These are phyloP conservation scores for Rhamphomyia laevipes DNA, from an alignment of 2,888 invertebrate species.

Conservation along the genomic window DNA sequence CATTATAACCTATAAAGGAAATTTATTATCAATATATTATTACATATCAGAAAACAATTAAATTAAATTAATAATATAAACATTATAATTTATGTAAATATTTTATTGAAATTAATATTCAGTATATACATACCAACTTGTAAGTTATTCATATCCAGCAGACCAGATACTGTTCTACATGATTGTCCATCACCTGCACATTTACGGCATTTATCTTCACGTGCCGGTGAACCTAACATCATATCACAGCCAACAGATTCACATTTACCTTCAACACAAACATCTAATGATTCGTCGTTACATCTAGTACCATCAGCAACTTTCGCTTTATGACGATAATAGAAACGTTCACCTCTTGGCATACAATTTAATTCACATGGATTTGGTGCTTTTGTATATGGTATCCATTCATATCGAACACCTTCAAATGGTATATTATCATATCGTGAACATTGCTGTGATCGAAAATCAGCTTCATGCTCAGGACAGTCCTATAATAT, in stretches of 20 bases:
- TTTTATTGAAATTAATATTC: background rate
- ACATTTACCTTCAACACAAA: slow-evolving; percentile 91
- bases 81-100: background rate
- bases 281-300: slow-evolving; percentile 69
- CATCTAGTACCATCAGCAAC: slow-evolving; percentile 79
- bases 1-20: slow-evolving; percentile 66
- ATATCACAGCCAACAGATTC: slow-evolving; percentile 90
- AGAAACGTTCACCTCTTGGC: slow-evolving; percentile 83
- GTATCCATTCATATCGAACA: slow-evolving; percentile 73
- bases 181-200: slow-evolving; percentile 87
- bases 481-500: slow-evolving; percentile 62
- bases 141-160: slow-evolving; percentile 59
- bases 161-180: slow-evolving; percentile 66
- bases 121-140: slow-evolving; percentile 48
- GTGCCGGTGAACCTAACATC: slow-evolving; percentile 76
- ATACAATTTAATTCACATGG: slow-evolving; percentile 94
- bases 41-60: background rate
- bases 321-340: slow-evolving; percentile 70
- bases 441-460: slow-evolving; percentile 79
- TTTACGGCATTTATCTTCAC: slow-evolving; percentile 81
- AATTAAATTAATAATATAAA: background rate
- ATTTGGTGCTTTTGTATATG: slow-evolving; percentile 75
- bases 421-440: slow-evolving; percentile 73
- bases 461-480: slow-evolving; percentile 66
- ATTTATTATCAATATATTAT: background rate